Percentiles rank a stretch among this genome's conserved stretches.
phyloP scores from a whole-genome alignment of 2,113 vertebrate genomes.

The Triplophysa siluroides region DNA sequence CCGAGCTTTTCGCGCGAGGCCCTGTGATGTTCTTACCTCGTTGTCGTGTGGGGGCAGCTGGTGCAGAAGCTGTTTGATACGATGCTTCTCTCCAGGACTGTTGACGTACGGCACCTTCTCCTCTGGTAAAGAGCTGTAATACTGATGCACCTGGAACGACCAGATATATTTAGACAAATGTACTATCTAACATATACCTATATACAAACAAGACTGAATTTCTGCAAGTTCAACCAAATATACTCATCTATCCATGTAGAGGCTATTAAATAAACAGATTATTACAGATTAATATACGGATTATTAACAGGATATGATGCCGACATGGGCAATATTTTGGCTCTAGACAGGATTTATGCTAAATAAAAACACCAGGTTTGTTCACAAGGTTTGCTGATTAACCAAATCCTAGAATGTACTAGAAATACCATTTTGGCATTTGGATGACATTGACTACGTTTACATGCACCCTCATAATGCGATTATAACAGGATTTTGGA shows the following conservation, averaged over 20 bases:
- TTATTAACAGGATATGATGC: too few relatives aligned
- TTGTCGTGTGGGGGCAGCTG: constrained; percentile 98
- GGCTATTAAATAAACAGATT: too few relatives aligned
- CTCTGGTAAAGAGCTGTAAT: constrained; percentile 96
- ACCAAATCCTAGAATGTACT: not conserved
- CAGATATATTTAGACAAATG: rapidly evolving
- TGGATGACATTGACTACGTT: not conserved
- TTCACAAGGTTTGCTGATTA: not conserved
- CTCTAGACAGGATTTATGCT: too few relatives aligned
- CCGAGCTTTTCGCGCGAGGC: constrained; percentile 30
- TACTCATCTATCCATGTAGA: too few relatives aligned
- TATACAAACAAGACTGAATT: not conserved
- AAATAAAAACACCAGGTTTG: not conserved
- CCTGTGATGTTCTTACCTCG: constrained; percentile 82
- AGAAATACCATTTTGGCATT: not conserved
- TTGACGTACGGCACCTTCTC: constrained; percentile 98
- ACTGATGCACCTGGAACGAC: constrained; percentile 90
- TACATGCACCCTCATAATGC: too few relatives aligned
- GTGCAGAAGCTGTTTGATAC: constrained; percentile 96
- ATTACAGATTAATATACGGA: too few relatives aligned
- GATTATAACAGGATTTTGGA: too few relatives aligned
- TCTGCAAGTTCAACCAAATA: too few relatives aligned
- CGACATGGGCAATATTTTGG: too few relatives aligned
- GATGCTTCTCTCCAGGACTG: constrained; percentile 94
- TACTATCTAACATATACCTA: not conserved